phyloP scores from a whole-genome alignment of 2,113 vertebrate species.

The Myanophis thanlyinensis region DNA sequence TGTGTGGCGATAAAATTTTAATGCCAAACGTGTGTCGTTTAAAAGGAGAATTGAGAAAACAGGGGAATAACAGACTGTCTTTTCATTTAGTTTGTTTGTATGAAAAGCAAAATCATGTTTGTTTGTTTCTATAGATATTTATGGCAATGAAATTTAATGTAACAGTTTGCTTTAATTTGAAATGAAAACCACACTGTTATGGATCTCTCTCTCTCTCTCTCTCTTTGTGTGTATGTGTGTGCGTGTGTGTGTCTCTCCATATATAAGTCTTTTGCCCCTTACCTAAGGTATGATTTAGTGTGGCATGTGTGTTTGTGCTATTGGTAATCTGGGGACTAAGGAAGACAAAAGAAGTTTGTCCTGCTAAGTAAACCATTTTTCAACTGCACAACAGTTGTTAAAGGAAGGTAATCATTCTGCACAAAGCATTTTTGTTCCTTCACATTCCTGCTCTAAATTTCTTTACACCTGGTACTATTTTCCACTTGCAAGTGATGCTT shows the following conservation, averaged over 20 bases:
- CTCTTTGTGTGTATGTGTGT: too few relatives aligned
- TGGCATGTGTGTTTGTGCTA: not conserved
- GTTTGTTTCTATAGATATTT: not conserved
- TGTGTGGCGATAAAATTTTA: not conserved
- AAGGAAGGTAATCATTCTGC: not conserved
- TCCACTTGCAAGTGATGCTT: not conserved
- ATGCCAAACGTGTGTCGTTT: slow-evolving; percentile 5
- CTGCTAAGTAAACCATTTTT: not conserved
- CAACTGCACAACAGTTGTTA: not conserved
- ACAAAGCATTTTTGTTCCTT: not conserved
- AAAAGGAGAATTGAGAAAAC: not conserved
- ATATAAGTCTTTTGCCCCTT: not conserved
- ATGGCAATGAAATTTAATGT: not conserved
- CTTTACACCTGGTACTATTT: not conserved
- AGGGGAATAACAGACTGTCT: not conserved
- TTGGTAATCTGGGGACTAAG: accelerated
- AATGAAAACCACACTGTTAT: not conserved
- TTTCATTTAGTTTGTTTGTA: not conserved
- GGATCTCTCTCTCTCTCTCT: not conserved
- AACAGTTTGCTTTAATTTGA: not conserved
- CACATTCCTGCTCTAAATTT: not conserved
- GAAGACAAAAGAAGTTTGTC: not conserved
- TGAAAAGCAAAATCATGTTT: not conserved
- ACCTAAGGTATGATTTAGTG: not conserved
- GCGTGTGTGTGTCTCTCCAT: too few relatives aligned